phyloP scores from a whole-genome alignment of 2,797 vertebrate species.

The Alcedo atthis region DNA sequence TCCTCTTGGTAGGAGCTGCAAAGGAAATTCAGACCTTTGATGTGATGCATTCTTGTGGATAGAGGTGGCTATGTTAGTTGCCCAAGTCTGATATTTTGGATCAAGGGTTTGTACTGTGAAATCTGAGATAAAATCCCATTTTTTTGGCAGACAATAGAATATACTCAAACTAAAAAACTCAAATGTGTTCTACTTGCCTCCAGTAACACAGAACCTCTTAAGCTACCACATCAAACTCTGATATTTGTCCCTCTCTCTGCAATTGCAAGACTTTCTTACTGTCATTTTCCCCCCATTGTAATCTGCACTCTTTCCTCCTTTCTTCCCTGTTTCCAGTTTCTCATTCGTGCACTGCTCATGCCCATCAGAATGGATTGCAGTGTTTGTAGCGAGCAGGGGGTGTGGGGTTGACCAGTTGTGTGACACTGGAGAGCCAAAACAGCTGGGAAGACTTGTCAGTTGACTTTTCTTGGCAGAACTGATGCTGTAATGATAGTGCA shows the following conservation, averaged over 20 bases:
- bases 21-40: conserved; percentile 10
- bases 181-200: neutral
- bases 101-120: neutral
- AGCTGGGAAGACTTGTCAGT: neutral
- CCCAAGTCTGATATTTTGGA: neutral
- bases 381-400: neutral
- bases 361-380: neutral
- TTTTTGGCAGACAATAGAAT: neutral
- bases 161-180: neutral
- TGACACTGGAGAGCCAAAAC: neutral
- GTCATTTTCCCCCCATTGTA: neutral
- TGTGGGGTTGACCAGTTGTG: neutral
- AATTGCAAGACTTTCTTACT: neutral
- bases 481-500: neutral
- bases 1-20: neutral
- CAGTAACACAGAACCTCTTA: neutral
- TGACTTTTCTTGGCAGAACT: neutral
- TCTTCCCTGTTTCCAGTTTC: neutral
- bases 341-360: fast-evolving
- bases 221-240: neutral
- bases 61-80: neutral
- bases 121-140: neutral
- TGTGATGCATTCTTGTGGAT: neutral
- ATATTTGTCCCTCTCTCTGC: neutral
- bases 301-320: neutral